Evolutionary conservation across 2,113 vertebrate species (phyloP).

Genomic region (Lepus timidus): DNA sequence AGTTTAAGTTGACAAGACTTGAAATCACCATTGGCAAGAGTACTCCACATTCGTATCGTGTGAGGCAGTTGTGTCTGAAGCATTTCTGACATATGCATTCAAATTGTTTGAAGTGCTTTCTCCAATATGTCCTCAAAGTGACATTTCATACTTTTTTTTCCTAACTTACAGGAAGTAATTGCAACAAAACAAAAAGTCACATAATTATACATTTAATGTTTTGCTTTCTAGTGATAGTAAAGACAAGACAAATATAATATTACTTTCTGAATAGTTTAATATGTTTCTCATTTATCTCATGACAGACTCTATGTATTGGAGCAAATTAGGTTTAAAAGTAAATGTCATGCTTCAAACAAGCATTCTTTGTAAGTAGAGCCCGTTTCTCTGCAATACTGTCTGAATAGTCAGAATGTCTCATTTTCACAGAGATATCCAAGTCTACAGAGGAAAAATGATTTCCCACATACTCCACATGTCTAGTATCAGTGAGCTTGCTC

Average conservation of each 20-base stretch:
- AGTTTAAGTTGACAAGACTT: neutral
- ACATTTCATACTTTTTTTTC: neutral
- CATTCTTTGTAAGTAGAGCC: neutral
- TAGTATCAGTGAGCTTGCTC: neutral
- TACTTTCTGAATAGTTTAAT: neutral
- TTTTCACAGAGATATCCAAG: neutral
- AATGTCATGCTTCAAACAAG: neutral
- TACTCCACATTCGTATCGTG: neutral
- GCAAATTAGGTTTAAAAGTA: conserved; percentile 29
- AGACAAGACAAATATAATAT: neutral
- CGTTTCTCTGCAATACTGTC: neutral
- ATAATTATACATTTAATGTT: neutral
- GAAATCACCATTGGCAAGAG: neutral
- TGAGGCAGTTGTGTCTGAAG: neutral
- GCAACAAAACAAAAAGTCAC: neutral
- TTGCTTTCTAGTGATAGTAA: neutral
- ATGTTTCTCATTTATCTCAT: neutral
- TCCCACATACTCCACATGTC: neutral
- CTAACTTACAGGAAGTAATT: neutral
- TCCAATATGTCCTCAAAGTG: neutral
- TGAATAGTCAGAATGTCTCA: neutral
- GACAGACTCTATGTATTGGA: neutral
- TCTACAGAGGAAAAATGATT: neutral
- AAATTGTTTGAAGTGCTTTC: neutral
- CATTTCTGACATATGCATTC: neutral